A percentile compares a stretch with the other conserved stretches of the same genome.
Evolutionary conservation across 2,113 vertebrate genomes (phyloP).

Genomic region (Puma concolor): DNA sequence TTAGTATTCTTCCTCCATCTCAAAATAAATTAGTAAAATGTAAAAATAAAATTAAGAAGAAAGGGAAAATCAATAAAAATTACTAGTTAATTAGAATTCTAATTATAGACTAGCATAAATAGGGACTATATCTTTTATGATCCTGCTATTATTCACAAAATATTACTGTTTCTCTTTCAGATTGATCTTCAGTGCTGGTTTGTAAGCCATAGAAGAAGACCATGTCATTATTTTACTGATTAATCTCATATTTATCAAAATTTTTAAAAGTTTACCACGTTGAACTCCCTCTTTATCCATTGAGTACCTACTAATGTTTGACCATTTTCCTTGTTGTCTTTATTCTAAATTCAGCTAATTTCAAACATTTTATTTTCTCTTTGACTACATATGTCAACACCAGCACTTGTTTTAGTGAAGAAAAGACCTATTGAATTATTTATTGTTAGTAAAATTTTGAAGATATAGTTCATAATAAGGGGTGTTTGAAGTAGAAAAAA

Average conservation of each 20-base stretch:
- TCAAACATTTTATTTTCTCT: constrained; percentile 20
- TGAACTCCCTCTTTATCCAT: background rate
- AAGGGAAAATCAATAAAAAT: constrained; percentile 52
- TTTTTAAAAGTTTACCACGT: background rate
- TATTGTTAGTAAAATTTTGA: background rate
- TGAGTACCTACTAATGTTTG: background rate
- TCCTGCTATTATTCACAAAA: background rate
- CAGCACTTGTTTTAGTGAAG: background rate
- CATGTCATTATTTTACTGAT: background rate
- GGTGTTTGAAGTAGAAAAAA: background rate
- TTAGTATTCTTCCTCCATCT: too few species aligned
- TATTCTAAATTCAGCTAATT: background rate
- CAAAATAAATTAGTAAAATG: too few species aligned
- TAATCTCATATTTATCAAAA: background rate
- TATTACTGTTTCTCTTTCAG: background rate
- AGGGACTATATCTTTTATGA: background rate
- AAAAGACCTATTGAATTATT: background rate
- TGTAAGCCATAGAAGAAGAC: constrained; percentile 30
- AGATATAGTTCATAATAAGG: background rate
- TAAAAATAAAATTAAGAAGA: background rate
- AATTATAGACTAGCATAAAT: background rate
- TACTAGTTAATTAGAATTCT: constrained; percentile 32
- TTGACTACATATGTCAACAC: background rate
- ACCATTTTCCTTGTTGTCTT: background rate
- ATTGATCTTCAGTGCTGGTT: background rate